phyloP scores from a whole-genome alignment of 2,797 vertebrate genomes.

The Tiaroga cobitis region DNA sequence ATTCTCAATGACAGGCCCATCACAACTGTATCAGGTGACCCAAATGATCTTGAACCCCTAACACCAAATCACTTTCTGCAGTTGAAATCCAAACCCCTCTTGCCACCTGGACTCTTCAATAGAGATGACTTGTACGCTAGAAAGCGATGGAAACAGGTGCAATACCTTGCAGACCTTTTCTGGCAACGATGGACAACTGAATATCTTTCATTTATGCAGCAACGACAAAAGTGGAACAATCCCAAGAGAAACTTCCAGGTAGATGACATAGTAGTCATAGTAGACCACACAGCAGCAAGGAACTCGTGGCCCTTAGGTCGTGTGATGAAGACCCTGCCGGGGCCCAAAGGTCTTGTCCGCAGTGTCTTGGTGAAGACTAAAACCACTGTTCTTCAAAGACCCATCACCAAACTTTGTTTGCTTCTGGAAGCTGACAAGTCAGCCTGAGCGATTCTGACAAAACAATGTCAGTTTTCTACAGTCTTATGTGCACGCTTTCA shows the following conservation, averaged over 20 bases:
- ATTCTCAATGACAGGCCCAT: too few species aligned
- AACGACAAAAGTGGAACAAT: background rate
- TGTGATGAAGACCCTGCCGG: background rate
- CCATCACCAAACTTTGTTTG: slow-evolving; percentile 7
- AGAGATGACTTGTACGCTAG: too few species aligned
- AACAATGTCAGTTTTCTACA: too few species aligned
- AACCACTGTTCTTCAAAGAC: background rate
- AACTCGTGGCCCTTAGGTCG: slow-evolving; percentile 21
- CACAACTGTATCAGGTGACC: too few species aligned
- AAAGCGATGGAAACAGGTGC: too few species aligned
- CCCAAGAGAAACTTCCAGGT: slow-evolving; percentile 19
- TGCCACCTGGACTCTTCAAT: background rate
- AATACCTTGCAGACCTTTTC: too few species aligned
- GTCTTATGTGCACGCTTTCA: too few species aligned
- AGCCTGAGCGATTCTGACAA: background rate
- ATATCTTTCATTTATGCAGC: slow-evolving; percentile 18
- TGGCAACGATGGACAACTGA: too few species aligned
- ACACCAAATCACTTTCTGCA: too few species aligned
- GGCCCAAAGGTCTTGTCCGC: background rate
- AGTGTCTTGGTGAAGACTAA: background rate
- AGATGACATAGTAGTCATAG: slow-evolving; percentile 30
- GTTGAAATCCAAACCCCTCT: background rate
- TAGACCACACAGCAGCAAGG: slow-evolving; percentile 12
- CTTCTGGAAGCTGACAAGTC: background rate
- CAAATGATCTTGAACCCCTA: background rate